phyloP scores from a whole-genome alignment of 2,797 vertebrate species.

The Bucorvus abyssinicus region DNA sequence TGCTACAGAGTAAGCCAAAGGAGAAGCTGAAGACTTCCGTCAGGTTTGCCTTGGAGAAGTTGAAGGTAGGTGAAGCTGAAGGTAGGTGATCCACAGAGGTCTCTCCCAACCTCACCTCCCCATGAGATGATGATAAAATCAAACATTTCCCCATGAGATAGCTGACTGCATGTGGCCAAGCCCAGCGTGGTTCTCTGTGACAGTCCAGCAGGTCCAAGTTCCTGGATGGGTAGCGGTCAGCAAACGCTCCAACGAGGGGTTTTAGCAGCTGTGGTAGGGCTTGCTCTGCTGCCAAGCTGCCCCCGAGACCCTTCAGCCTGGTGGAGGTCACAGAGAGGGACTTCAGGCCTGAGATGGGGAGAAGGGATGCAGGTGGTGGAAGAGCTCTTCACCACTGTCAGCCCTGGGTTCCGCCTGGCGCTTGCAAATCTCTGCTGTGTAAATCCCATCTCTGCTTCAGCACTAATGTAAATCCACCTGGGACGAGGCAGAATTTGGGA shows the following conservation, averaged over 20 bases:
- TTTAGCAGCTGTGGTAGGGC: background rate
- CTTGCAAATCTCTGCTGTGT: background rate
- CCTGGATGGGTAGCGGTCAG: accelerated
- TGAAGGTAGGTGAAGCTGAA: background rate
- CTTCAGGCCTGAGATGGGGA: background rate
- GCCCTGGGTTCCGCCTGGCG: background rate
- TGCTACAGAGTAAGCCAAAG: accelerated
- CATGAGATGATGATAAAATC: background rate
- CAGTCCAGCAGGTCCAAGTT: background rate
- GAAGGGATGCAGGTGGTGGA: background rate
- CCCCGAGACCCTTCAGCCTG: background rate
- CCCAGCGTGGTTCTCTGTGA: accelerated
- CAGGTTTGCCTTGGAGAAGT: background rate
- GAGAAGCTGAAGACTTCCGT: background rate
- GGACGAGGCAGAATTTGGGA: background rate
- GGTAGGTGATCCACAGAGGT: background rate
- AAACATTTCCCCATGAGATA: accelerated
- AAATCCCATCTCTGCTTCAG: background rate
- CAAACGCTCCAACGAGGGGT: background rate
- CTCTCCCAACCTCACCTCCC: background rate
- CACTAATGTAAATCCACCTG: background rate
- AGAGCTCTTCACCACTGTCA: background rate
- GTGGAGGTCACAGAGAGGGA: background rate
- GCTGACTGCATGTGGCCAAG: accelerated
- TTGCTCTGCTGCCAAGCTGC: background rate